Evolutionary conservation across 2,797 vertebrate species (phyloP), one percentile per base, ranked within the genome.

Genomic region (Pipistrellus pygmaeus): DNA sequence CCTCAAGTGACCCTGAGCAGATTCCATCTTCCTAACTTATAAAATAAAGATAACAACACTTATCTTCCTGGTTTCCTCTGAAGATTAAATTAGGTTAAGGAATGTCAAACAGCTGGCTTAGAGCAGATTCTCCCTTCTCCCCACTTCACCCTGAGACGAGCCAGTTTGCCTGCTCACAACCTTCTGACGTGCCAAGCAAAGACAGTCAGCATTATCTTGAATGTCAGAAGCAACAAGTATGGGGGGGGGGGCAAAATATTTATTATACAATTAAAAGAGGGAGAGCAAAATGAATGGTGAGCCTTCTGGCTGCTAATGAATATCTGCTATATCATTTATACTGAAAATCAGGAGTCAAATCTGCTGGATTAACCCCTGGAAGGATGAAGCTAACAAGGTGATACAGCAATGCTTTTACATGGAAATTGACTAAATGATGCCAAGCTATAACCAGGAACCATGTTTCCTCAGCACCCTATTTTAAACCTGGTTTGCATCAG

Each of bases 401-500:
- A 6, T 6, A 27, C 30, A 35, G 71, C 62, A 75, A 32, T 9
- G 64, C 18, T 76, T 94, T 84, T 77, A 68, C 10, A 30, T 41
- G 69, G 87, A 89, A 91, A 66, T 11, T 62, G 69, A 41, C 81
- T 75, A 66, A 71, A 30, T 15, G n/a, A 75, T 30, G 51, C 30
- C 23, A 57, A 35, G 27, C 66, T 23, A 12, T 5, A 60, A 25
- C 32, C 88, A 89, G 92, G 88, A 95, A 95, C 35, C 27, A 23
- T 1, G 15, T 64, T 72, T 93, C 62, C 48, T 32, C 20, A n/a
- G 9, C 7, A 41, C 32, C 27, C 62, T 12, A 0, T 96, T 95
- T 93, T 73, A 96, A 96, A 94, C n/a, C 21, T 62, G 83, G 78
- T 78, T 90, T 96, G 72, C 82, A 88, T 75, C 64, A 81, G 82